Percentiles rank a stretch among this genome's conserved stretches.
These are phyloP conservation scores for Cheilosia soror DNA, from an alignment of 2,888 invertebrate species.

Conservation along the genomic window DNA sequence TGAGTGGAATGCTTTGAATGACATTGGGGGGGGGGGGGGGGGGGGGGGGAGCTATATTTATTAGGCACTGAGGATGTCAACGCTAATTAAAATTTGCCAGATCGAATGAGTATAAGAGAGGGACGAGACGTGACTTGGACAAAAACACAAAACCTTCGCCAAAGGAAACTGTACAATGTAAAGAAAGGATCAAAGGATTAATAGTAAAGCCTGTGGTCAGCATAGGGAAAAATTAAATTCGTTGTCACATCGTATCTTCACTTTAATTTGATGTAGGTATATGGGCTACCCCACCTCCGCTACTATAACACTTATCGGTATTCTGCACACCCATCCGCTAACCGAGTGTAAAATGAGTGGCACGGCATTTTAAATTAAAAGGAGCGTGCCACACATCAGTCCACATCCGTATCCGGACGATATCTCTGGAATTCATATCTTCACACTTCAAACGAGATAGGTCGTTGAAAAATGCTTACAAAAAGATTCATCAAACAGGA, in stretches of 20 bases:
- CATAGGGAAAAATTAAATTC: not conserved
- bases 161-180: not conserved
- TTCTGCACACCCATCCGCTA: constrained; percentile 49
- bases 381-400: constrained; percentile 72
- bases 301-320: constrained; percentile 30
- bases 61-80: constrained; percentile 66
- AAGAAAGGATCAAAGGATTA: constrained; percentile 23
- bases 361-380: constrained; percentile 69
- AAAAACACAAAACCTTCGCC: not conserved
- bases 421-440: constrained; percentile 63
- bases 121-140: not conserved
- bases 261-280: not conserved
- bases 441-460: constrained; percentile 67
- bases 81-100: constrained; percentile 71
- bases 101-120: constrained; percentile 17
- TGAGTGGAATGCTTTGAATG: constrained; percentile 66
- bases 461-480: constrained; percentile 61
- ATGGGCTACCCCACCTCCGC: constrained; percentile 8
- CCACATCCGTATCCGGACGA: constrained; percentile 63
- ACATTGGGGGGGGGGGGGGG: constrained; percentile 42
- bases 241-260: constrained; percentile 10
- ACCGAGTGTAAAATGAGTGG: constrained; percentile 59
- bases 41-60: constrained; percentile 55
- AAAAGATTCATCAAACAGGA: constrained; percentile 71
- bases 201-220: constrained; percentile 4